Conservation (phyloP, 2,113 vertebrate species). For the Bos indicus region DNA sequence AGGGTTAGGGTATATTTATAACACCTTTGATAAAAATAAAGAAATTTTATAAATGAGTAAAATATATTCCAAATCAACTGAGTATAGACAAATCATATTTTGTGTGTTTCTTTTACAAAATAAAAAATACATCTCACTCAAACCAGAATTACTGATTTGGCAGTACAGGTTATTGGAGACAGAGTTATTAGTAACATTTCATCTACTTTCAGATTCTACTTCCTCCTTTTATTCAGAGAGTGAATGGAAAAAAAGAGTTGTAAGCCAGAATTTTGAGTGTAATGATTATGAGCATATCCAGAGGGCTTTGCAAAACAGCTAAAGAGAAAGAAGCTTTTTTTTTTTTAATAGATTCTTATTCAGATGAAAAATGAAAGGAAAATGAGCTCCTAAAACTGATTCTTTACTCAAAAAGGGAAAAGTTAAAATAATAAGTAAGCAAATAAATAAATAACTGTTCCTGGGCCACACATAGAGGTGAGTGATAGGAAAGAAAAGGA, state of each 20-base stretch:
- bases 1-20: background rate
- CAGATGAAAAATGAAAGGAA: background rate
- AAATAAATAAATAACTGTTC: background rate
- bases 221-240: background rate
- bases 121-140: background rate
- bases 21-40: background rate
- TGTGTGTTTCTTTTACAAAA: background rate
- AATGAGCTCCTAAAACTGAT: background rate
- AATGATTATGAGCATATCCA: background rate
- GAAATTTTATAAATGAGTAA: background rate
- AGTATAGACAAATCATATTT: background rate
- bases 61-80: background rate
- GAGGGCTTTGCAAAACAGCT: background rate
- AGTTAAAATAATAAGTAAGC: background rate
- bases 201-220: background rate
- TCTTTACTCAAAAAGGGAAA: background rate
- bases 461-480: background rate
- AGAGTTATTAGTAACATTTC: background rate
- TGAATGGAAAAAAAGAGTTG: background rate
- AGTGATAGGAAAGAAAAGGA: background rate
- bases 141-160: conserved; percentile 19
- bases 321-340: background rate
- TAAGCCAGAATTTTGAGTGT: background rate
- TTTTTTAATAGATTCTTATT: background rate
- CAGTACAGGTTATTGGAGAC: background rate